These are phyloP conservation scores for Pelecanoides urinatrix DNA, from an alignment of 2,113 vertebrate genomes.

Conservation along the genomic window DNA sequence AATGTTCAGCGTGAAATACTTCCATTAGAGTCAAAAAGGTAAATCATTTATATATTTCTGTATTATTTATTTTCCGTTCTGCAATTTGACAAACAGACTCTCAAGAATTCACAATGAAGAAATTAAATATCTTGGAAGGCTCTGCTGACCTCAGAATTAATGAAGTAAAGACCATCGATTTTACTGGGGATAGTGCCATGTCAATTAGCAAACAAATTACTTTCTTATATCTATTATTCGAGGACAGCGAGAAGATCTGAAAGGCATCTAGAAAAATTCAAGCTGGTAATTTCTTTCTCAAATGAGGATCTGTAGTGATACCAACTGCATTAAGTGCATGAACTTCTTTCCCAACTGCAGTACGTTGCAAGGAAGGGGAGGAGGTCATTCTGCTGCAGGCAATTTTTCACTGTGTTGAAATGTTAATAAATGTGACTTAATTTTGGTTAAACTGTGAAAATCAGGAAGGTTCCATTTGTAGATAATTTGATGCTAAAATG, in stretches of 20 bases:
- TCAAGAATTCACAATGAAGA: conserved; percentile 12
- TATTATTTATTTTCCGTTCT: not conserved
- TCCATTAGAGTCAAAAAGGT: not conserved
- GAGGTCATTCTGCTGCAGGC: not conserved
- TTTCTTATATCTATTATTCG: not conserved
- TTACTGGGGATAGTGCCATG: not conserved
- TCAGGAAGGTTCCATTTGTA: not conserved
- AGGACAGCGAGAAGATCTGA: not conserved
- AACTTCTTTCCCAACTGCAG: not conserved
- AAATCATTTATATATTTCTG: not conserved
- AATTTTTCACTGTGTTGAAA: not conserved
- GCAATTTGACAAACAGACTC: conserved; percentile 28
- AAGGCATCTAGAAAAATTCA: not conserved
- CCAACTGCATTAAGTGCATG: not conserved
- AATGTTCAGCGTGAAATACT: not conserved
- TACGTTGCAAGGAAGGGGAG: not conserved
- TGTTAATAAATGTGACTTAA: not conserved
- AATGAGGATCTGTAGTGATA: not conserved
- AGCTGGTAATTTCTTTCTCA: not conserved
- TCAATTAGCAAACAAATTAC: conserved; percentile 33
- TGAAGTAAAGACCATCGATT: not conserved
- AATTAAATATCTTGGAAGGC: conserved; percentile 16
- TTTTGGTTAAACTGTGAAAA: not conserved
- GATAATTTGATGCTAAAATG: not conserved
- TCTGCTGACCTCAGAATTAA: conserved; percentile 20